Conservation (phyloP, 2,113 vertebrate genomes). For the Eudyptes chrysolophus region DNA sequence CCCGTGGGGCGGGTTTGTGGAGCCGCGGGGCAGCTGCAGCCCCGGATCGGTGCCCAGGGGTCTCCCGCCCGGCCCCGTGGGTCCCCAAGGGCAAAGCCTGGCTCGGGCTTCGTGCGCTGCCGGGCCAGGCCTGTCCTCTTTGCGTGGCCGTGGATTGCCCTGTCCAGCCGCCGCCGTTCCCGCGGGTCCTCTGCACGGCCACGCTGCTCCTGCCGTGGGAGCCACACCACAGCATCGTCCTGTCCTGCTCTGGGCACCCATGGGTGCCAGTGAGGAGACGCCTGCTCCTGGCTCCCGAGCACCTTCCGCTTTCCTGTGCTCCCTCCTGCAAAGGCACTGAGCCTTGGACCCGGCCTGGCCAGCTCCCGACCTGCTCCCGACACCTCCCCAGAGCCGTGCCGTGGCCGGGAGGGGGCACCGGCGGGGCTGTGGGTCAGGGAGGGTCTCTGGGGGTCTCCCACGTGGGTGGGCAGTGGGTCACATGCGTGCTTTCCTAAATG, state of each 20-base stretch:
- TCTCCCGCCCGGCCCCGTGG: not conserved
- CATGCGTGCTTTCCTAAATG: not conserved
- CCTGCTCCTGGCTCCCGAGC: not conserved
- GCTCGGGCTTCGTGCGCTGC: not conserved
- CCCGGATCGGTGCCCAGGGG: not conserved
- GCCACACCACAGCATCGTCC: not conserved
- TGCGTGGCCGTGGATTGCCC: not conserved
- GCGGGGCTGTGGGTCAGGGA: not conserved
- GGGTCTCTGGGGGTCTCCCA: not conserved
- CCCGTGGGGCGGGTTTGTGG: not conserved
- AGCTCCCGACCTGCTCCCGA: not conserved
- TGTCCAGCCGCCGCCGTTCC: not conserved
- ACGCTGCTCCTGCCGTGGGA: not conserved
- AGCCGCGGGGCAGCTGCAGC: not conserved
- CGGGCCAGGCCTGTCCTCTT: not conserved
- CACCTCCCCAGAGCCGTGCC: not conserved
- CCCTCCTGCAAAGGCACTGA: not conserved
- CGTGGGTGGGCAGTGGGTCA: not conserved
- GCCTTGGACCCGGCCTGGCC: not conserved
- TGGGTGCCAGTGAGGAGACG: not conserved
- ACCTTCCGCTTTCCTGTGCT: not conserved
- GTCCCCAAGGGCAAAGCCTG: not conserved
- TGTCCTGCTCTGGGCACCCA: not conserved
- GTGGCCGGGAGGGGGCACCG: accelerated
- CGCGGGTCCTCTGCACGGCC: not conserved